Conservation (phyloP, 2,888 invertebrate genomes). For the Eremobia ochroleuca region DNA sequence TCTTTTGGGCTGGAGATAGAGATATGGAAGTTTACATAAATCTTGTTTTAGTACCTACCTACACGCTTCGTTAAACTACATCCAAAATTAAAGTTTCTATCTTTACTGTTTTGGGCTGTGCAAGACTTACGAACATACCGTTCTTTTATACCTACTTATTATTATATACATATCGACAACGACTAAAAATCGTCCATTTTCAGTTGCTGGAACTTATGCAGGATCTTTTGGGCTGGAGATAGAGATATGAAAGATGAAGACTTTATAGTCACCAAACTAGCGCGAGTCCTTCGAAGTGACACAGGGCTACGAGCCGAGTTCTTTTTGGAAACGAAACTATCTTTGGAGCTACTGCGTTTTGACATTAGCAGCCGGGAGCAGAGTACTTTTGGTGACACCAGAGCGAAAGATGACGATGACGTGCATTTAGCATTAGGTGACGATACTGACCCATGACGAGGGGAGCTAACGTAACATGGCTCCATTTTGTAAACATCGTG, state of each 20-base stretch:
- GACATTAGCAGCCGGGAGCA: slow-evolving; percentile 78
- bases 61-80: neutral
- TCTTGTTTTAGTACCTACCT: no score
- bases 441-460: slow-evolving; percentile 77
- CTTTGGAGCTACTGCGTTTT: slow-evolving; percentile 71
- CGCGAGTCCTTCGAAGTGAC: slow-evolving; percentile 50
- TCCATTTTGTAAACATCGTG: slow-evolving; percentile 79
- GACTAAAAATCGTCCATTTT: slow-evolving; percentile 72
- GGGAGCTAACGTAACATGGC: slow-evolving; percentile 81
- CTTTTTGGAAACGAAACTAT: slow-evolving; percentile 66
- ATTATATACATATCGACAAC: neutral
- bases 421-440: slow-evolving; percentile 73
- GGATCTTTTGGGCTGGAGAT: slow-evolving; percentile 80
- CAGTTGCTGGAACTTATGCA: slow-evolving; percentile 81
- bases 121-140: neutral
- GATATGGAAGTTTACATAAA: slow-evolving; percentile 61
- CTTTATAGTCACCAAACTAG: slow-evolving; percentile 73
- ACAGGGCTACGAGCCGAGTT: slow-evolving; percentile 28
- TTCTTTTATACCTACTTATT: neutral
- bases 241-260: slow-evolving; percentile 73
- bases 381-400: slow-evolving; percentile 77
- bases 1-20: slow-evolving; percentile 78
- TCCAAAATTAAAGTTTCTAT: neutral
- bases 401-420: slow-evolving; percentile 77
- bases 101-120: neutral